Conservation (phyloP, 1,140 invertebrate genomes). For the Mesaphorura yosii region DNA sequence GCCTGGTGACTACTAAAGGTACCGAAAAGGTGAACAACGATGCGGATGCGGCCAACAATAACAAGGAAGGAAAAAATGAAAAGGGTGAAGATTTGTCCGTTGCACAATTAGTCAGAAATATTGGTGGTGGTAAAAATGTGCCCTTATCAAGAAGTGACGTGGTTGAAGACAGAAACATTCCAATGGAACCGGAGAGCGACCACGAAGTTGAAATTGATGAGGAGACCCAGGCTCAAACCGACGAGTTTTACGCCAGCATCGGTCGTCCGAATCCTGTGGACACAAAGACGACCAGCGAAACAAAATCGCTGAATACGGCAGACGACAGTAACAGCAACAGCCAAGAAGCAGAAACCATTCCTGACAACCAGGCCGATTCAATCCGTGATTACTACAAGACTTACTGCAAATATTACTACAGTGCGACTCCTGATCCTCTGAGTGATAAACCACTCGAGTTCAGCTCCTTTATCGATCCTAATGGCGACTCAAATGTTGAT, state of each 20-base stretch:
- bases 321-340: background rate
- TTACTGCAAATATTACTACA: conserved; percentile 19
- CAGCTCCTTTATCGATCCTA: conserved; percentile 12
- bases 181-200: background rate
- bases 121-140: conserved; percentile 24
- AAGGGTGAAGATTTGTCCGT: conserved; percentile 16
- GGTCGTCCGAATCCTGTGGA: background rate
- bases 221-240: conserved; percentile 5
- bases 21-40: background rate
- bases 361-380: conserved; percentile 1
- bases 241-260: conserved; percentile 27
- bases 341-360: background rate
- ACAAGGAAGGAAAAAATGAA: conserved; percentile 1
- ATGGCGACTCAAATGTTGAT: conserved; percentile 3
- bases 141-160: conserved; percentile 21
- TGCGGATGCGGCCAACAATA: background rate
- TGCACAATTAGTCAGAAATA: conserved; percentile 23
- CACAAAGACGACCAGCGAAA: background rate
- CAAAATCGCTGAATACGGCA: background rate
- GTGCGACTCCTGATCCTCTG: conserved; percentile 14
- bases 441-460: conserved; percentile 22
- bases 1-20: background rate
- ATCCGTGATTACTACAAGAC: conserved; percentile 27
- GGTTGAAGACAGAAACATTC: conserved; percentile 15
- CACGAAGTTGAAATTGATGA: background rate